phyloP scores from a whole-genome alignment of 2,113 vertebrate genomes.

The Oreochromis tanganicae region DNA sequence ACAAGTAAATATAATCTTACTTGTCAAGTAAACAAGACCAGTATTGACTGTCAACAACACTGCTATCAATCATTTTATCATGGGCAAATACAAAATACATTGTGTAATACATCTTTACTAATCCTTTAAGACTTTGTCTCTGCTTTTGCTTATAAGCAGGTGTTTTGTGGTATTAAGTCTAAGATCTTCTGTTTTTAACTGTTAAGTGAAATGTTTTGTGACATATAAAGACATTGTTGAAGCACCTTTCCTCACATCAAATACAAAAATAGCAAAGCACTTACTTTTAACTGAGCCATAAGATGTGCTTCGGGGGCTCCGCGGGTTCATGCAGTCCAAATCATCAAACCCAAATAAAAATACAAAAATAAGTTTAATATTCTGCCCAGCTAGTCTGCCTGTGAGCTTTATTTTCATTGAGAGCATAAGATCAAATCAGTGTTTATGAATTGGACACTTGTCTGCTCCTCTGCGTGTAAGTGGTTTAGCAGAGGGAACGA shows the following conservation, averaged over 20 bases:
- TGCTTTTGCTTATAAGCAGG: background rate
- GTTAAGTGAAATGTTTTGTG: background rate
- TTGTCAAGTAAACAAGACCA: background rate
- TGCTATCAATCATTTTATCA: background rate
- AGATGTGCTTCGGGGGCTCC: background rate
- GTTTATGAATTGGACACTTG: constrained; percentile 34
- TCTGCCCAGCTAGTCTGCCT: background rate
- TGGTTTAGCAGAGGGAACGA: background rate
- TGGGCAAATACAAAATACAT: background rate
- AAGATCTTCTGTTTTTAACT: background rate
- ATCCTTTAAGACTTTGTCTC: background rate
- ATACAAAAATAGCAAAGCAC: background rate
- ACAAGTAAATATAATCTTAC: background rate
- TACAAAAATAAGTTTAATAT: background rate
- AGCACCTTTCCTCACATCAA: background rate
- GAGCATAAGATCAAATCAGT: background rate
- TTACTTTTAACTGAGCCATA: background rate
- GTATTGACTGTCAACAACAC: background rate
- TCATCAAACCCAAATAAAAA: background rate
- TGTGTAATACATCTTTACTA: background rate
- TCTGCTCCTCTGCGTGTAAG: background rate
- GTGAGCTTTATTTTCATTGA: background rate
- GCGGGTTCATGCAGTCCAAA: background rate
- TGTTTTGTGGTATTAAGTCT: background rate
- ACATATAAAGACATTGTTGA: background rate